Evolutionary conservation across 2,113 vertebrate species (phyloP), one percentile per base, ranked within the genome.

Genomic region (Saguinus midas): DNA sequence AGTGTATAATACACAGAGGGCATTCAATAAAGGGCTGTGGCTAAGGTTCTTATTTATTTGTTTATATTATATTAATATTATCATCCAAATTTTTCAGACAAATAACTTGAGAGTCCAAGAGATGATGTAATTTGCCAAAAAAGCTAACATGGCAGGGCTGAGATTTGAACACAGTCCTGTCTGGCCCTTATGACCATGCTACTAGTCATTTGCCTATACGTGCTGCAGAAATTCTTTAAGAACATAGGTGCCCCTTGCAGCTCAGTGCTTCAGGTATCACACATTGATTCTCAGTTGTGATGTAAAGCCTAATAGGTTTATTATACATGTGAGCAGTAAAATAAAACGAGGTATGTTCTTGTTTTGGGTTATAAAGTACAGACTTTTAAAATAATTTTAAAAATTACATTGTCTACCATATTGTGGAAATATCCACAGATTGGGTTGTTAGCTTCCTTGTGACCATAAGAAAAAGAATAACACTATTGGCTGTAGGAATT

Each of bases 1-100:
- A 55, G 5, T 25, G 0, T 35, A 48, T 14, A 21, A 21, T 20
- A 37, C 0, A 0, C 13, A 66, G 5, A 2, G 8, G 13, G 8
- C 17, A 1, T 8, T 76, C 35, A 35, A 27, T 17, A 37, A 29
- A 78, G 35, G 50, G 48, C 3, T 5, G 4, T 2, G 82, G 35
- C 17, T 2, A 27, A 76, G 27, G 40, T 27, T 25, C 32, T 55
- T 8, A 4, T 16, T 32, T 16, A 37, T 57, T 72, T 40, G 23
- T 16, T 87, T 52, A 35, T 17, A 3, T 40, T 32, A 40, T 52
- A 21, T 58, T 40, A 29, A 4, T n/a, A 23, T 55, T 27, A 87
- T 58, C n/a, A 40, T 37, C 20, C 5, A 2, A 1, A 27, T n/a
- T 83, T 73, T 83, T 43, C 64, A 68, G 48, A 61, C 35, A 50